Percentiles rank a stretch among this genome's conserved stretches.
Conservation (phyloP, 2,888 invertebrate genomes). For the Rambutsinella grinnellia region DNA sequence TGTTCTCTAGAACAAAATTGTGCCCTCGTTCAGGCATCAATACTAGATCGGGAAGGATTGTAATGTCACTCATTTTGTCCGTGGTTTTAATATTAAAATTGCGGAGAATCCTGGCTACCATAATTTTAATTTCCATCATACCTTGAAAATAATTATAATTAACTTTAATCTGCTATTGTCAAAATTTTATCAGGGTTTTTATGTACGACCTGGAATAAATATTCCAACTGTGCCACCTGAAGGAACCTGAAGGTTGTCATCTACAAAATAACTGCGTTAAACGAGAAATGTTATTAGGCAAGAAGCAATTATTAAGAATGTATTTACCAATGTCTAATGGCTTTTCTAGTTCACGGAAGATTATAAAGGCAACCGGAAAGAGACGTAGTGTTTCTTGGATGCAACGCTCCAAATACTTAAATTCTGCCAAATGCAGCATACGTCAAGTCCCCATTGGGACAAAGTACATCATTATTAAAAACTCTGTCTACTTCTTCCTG, state of each 20-base stretch:
- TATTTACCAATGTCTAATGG: slow-evolving; percentile 3
- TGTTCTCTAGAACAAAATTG: slow-evolving; percentile 7
- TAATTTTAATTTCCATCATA: slow-evolving; percentile 2
- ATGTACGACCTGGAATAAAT: background rate
- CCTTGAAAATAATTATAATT: too few species aligned
- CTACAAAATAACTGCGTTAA: background rate
- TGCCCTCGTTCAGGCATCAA: background rate
- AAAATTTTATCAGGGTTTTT: background rate
- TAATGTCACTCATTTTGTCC: background rate
- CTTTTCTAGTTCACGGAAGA: background rate
- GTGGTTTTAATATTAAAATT: slow-evolving; percentile 6
- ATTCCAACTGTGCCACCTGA: background rate
- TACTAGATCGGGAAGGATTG: background rate
- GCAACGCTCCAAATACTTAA: slow-evolving; percentile 27
- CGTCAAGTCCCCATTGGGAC: slow-evolving; percentile 3
- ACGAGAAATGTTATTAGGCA: background rate
- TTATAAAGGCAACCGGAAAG: slow-evolving; percentile 2
- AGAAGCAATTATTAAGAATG: background rate
- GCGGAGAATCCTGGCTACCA: background rate
- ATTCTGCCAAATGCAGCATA: background rate
- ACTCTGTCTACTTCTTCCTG: slow-evolving; percentile 13
- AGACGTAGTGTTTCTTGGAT: slow-evolving; percentile 8
- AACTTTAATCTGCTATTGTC: slow-evolving; percentile 13
- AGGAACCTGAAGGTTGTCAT: background rate
- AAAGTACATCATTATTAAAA: slow-evolving; percentile 8